phyloP scores from a whole-genome alignment of 2,888 invertebrate species.

The Laothoe populi region DNA sequence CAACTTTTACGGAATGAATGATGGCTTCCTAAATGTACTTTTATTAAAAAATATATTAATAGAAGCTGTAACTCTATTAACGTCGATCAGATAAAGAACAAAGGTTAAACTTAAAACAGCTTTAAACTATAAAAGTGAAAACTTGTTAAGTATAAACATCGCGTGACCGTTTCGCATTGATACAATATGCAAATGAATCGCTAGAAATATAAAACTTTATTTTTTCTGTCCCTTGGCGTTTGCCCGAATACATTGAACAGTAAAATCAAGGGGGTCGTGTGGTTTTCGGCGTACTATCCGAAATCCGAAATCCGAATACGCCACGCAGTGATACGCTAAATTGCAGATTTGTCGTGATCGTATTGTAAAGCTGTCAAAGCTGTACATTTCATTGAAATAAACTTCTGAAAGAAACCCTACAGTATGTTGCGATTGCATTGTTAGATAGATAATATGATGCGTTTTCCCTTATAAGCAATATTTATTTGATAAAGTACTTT shows the following conservation, averaged over 20 bases:
- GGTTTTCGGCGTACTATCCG: too few species aligned
- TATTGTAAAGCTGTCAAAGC: too few species aligned
- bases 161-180: constrained; percentile 16
- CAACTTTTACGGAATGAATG: neutral
- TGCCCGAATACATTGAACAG: neutral
- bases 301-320: too few species aligned
- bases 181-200: constrained; percentile 12
- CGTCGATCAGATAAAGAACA: constrained; percentile 8
- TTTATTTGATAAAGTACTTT: too few species aligned
- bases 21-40: constrained; percentile 13
- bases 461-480: too few species aligned
- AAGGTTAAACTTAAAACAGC: constrained; percentile 8
- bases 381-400: too few species aligned
- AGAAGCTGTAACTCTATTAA: constrained; percentile 20
- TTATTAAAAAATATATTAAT: constrained; percentile 18
- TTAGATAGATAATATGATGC: too few species aligned
- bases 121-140: constrained; percentile 19
- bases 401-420: too few species aligned
- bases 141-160: constrained; percentile 13
- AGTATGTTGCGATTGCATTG: too few species aligned
- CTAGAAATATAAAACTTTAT: constrained; percentile 8
- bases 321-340: neutral
- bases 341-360: too few species aligned
- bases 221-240: neutral
- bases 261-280: neutral